Base-by-base conservation (phyloP, 2,797 vertebrate genomes). In the Silurus lanzhouensis region DNA sequence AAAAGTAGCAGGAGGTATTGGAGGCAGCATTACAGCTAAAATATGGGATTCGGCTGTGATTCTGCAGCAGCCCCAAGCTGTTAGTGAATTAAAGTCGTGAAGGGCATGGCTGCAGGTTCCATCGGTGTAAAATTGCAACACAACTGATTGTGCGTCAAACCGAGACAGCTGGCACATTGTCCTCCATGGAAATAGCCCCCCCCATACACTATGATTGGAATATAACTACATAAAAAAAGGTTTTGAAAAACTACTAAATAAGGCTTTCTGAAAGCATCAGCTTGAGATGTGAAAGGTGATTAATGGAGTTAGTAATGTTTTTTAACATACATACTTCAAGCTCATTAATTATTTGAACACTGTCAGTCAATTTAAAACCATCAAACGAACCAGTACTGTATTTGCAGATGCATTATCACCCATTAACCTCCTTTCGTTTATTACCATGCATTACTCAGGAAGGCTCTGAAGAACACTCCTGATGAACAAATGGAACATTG, bases 1-100 rank as follows among this genome's bases (percentile, higher is more conserved):
- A 87, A 84, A 68, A 63, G 71, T 66, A 85, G 84, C 91, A 88
- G 91, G 88, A 55, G 90, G 88, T 91, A 83, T 83, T 86, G 88
- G 89, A 93, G 92, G 93, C 91, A 91, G 93, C 92, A 93, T 94
- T 91, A 92, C 90, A 89, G 91, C 91, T 92, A 92, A 93, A 91
- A 91, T 93, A 93, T 91, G 92, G 91, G 91, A 93, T 93, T 91
- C 92, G 85, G 86, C 89, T 84, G 25, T 84, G 87, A 84, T 90
- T 87, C 90, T 88, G 91, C 90, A 86, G 58, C 83, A 85, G 87
- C 86, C 88, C 91, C 91, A 85, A 31, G 88, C 91, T 93, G 93
- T 86, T 89, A 82, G 87, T 87, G 91, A 91, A 93, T 94, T 91
- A 92, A 92, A 92, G 90, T 82, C 88, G 27, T 90, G 90, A 93